Evolutionary conservation across 2,888 invertebrate genomes (phyloP), one percentile per base, ranked within the genome.

Genomic region (Gryllus longicercus): DNA sequence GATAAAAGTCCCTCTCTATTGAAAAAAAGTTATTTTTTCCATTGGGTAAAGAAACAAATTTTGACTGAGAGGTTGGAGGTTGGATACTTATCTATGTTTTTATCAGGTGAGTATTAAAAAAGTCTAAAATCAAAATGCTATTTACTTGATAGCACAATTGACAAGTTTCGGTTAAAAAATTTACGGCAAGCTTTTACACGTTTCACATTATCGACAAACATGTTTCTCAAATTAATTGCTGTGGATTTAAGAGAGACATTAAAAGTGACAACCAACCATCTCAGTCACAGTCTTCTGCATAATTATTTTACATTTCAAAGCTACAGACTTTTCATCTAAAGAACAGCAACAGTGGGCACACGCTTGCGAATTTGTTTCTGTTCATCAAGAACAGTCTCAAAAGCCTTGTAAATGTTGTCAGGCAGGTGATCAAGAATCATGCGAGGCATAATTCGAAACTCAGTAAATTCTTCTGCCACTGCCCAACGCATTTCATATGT

Each of bases 341-440:
- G 38, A 12, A 77, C 50, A 18, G 77, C 25, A 14, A 77, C 49
- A 12, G 77, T 77, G 18, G 77, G 77, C 21, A 18, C 49, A 18
- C 50, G 77, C 21, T 38, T 23, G 3, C 50, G 23, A n/a, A 77
- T 50, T 5, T 50, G 23, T 50, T 77, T 23, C 80, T 82, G 81
- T 23, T 88, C 88, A 51, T 85, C 84, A 21, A 93, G 85, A 78
- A 94, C 89, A 0, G 91, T 91, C 79, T 91, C 90, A 79, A 96
- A 87, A 38, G 94, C 93, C 83, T 91, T 89, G 84, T 92, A 90
- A 23, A 96, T 92, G 85, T 93, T 93, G 85, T 95, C 93, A 0
- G 96, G 96, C 78, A 96, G 88, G 86, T 97, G 96, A 87, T 97
- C 96, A 1, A 94, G 89, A 8, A 96, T 86, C 94, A 96, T 96